Conservation (phyloP, 2,797 vertebrate species). For the Sciurus vulgaris region DNA sequence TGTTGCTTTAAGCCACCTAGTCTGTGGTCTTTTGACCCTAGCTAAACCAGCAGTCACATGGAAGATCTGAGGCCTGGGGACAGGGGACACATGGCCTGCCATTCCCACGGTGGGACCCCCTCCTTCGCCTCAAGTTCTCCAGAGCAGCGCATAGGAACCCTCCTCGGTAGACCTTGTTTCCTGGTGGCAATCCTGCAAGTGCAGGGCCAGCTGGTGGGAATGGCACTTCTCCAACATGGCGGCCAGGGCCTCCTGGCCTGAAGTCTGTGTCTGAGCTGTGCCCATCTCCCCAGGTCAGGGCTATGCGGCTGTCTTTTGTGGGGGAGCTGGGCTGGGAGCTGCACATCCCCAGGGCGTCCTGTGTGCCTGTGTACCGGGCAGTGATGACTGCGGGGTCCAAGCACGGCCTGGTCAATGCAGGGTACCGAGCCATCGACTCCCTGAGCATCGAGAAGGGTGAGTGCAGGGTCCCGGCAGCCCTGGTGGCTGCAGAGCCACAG, state of each 20-base stretch:
- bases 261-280: neutral
- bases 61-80: neutral
- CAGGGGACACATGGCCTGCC: rapidly evolving
- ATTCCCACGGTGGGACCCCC: rapidly evolving
- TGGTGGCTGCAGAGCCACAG: neutral
- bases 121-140: neutral
- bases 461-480: rapidly evolving
- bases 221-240: rapidly evolving
- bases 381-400: constrained; percentile 94
- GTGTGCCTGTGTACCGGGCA: constrained; percentile 93
- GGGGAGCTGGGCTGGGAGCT: constrained; percentile 99
- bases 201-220: neutral
- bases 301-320: constrained; percentile 96
- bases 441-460: constrained; percentile 98
- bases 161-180: rapidly evolving
- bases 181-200: neutral
- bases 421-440: constrained; percentile 98
- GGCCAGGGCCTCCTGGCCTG: neutral
- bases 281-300: constrained; percentile 91
- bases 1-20: rapidly evolving
- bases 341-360: constrained; percentile 92
- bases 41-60: neutral
- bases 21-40: neutral
- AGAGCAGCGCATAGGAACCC: neutral
- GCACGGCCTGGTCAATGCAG: constrained; percentile 92